phyloP scores from a whole-genome alignment of 53 echinoderm and acorn worm species.

The Apostichopus leukothele region DNA sequence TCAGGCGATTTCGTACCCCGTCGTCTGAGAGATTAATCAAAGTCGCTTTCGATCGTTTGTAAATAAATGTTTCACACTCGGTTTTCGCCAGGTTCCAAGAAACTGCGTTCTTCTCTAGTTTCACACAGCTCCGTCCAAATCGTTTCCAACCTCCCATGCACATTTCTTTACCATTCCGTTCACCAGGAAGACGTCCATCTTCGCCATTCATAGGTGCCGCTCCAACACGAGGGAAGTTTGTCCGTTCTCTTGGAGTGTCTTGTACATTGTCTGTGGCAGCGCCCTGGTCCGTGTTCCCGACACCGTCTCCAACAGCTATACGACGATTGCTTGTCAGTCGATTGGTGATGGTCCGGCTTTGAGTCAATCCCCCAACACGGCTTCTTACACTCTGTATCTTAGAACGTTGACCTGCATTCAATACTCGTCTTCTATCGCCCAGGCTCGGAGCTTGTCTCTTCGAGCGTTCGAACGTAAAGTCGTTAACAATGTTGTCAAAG shows the following conservation, averaged over 20 bases:
- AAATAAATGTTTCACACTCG: neutral
- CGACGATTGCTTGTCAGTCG: neutral
- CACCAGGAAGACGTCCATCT: neutral
- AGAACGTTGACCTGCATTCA: neutral
- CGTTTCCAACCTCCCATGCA: conserved; percentile 14
- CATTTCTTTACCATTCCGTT: neutral
- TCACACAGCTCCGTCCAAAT: neutral
- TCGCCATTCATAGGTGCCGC: neutral
- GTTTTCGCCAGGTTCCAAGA: neutral
- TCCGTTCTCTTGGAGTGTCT: neutral
- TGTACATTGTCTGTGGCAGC: neutral
- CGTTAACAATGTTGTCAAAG: neutral
- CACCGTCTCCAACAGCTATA: neutral
- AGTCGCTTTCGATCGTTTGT: neutral
- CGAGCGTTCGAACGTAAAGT: neutral
- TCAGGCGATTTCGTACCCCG: neutral
- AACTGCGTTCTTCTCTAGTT: neutral
- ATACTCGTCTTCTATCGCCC: neutral
- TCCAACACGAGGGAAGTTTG: neutral
- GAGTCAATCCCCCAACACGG: neutral
- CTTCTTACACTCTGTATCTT: neutral
- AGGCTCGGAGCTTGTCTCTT: neutral
- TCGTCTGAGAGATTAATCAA: neutral
- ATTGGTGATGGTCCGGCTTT: neutral
- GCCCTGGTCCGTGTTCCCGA: neutral